Conservation (phyloP, 2,888 invertebrate genomes). For the Polydrusus cervinus region DNA sequence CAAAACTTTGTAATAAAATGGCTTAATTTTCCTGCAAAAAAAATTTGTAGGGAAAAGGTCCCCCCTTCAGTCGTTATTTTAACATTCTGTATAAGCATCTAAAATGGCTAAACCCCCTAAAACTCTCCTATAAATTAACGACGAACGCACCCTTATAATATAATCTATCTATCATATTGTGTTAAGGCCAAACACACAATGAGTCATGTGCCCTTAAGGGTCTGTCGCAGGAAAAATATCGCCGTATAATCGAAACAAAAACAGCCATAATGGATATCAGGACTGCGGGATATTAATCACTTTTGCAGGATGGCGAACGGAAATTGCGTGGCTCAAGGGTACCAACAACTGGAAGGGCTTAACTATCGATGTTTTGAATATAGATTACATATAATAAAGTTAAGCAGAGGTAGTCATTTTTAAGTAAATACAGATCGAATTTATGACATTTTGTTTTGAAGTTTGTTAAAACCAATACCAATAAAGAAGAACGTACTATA, state of each 20-base stretch:
- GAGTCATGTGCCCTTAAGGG: conserved; percentile 40
- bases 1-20: no score
- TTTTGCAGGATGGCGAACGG: conserved; percentile 39
- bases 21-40: no score
- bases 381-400: no score
- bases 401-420: no score
- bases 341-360: neutral
- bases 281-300: conserved; percentile 45
- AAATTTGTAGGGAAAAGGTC: no score
- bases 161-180: conserved; percentile 29
- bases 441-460: no score
- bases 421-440: no score
- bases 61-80: no score
- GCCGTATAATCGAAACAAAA: conserved; percentile 45
- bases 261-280: conserved; percentile 43
- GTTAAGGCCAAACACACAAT: conserved; percentile 31
- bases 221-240: conserved; percentile 40
- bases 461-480: no score
- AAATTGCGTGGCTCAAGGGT: conserved; percentile 37
- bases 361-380: neutral
- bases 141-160: conserved; percentile 15
- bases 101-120: neutral
- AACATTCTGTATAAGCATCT: neutral
- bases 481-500: no score
- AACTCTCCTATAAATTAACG: conserved; percentile 20